Conservation (phyloP, 2,797 vertebrate genomes). For the Neosalanx taihuensis region DNA sequence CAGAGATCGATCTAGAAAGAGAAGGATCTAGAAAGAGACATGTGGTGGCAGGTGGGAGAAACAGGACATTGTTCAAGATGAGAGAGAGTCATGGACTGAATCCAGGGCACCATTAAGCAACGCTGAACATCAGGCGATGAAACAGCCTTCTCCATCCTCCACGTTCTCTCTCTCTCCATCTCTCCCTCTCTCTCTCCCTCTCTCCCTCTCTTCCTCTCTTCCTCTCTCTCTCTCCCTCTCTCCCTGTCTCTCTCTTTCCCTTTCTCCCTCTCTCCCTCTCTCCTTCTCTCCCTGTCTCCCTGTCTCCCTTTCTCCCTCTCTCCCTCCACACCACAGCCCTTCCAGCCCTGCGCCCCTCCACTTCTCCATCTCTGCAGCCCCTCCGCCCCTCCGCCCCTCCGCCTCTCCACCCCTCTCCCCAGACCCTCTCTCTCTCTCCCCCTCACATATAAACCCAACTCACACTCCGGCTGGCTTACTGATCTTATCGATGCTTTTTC, state of each 20-base stretch:
- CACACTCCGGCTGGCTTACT: conserved; percentile 38
- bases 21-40: too few relatives aligned
- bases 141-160: not conserved
- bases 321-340: too few relatives aligned
- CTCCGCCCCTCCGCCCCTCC: not conserved
- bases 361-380: not conserved
- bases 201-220: not conserved
- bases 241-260: not conserved
- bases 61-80: too few relatives aligned
- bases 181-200: conserved; percentile 1
- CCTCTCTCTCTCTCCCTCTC: conserved; percentile 1
- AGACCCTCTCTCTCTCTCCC: not conserved
- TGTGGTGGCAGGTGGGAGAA: too few relatives aligned
- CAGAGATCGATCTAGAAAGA: too few relatives aligned
- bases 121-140: not conserved
- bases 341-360: not conserved
- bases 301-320: conserved; percentile 1
- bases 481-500: conserved; percentile 62
- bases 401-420: not conserved
- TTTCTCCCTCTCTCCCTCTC: not conserved
- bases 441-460: conserved; percentile 41
- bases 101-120: too few relatives aligned
- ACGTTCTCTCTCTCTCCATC: not conserved
- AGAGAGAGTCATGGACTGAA: too few relatives aligned
- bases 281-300: conserved; percentile 2